A percentile compares a stretch with the other conserved stretches of the same genome.
Evolutionary conservation across 2,888 invertebrate species (phyloP).

Genomic region (Leucophenga montana): DNA sequence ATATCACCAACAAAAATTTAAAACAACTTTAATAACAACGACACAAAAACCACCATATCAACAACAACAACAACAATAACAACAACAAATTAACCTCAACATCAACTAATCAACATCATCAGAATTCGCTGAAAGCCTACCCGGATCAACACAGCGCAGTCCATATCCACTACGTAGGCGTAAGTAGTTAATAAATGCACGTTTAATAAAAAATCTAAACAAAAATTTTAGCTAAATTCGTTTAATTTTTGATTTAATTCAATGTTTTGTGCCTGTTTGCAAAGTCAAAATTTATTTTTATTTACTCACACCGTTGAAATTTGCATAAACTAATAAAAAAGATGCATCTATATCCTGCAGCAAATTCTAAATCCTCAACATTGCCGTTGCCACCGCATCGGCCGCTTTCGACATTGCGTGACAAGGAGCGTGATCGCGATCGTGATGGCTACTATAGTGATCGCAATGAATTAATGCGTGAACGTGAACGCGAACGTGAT

Average conservation of each 20-base stretch:
- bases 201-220: constrained; percentile 29
- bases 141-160: constrained; percentile 87
- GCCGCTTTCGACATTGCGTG: constrained; percentile 74
- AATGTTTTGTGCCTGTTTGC: constrained; percentile 28
- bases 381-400: constrained; percentile 85
- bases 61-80: constrained; percentile 42
- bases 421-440: constrained; percentile 78
- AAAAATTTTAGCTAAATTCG: not conserved
- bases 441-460: constrained; percentile 92
- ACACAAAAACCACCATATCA: constrained; percentile 31
- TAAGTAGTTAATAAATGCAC: constrained; percentile 76
- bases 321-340: not conserved
- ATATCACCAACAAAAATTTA: constrained; percentile 38
- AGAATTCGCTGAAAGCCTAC: constrained; percentile 92
- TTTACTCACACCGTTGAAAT: not conserved
- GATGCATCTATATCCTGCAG: constrained; percentile 71
- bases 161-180: constrained; percentile 89
- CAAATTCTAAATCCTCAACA: constrained; percentile 87
- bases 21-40: constrained; percentile 42
- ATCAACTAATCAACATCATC: constrained; percentile 57
- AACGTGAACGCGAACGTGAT: constrained; percentile 83
- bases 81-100: constrained; percentile 33
- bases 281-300: constrained; percentile 19
- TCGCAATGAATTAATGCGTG: constrained; percentile 86
- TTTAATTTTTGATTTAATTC: constrained; percentile 7